A percentile compares a stretch with the other conserved stretches of the same genome.
phyloP scores from a whole-genome alignment of 2,113 vertebrate genomes.

The pig (Sus scrofa) region T2T-Sscrofa CM000820.6:71538501-71539000 shows the following conservation, averaged over 20 bases:
- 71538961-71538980: too few relatives aligned
- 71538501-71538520: neutral
- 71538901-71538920: too few relatives aligned
- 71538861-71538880: too few relatives aligned
- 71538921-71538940: too few relatives aligned
- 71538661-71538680: neutral
- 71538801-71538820: too few relatives aligned
- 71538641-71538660: conserved; percentile 30
- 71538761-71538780: neutral
- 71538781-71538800: too few relatives aligned
- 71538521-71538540: neutral
- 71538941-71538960: too few relatives aligned
- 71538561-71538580: neutral
- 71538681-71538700: neutral
- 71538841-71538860: too few relatives aligned
- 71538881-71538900: too few relatives aligned
- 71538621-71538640: neutral
- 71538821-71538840: too few relatives aligned
- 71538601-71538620: neutral
- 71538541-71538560: neutral
- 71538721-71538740: neutral
- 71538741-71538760: neutral
- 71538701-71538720: conserved; percentile 51
- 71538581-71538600: neutral
- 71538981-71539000: too few relatives aligned